These are phyloP conservation scores for Anthophora plumipes DNA, from an alignment of 2,888 invertebrate genomes.

Conservation along the genomic window DNA sequence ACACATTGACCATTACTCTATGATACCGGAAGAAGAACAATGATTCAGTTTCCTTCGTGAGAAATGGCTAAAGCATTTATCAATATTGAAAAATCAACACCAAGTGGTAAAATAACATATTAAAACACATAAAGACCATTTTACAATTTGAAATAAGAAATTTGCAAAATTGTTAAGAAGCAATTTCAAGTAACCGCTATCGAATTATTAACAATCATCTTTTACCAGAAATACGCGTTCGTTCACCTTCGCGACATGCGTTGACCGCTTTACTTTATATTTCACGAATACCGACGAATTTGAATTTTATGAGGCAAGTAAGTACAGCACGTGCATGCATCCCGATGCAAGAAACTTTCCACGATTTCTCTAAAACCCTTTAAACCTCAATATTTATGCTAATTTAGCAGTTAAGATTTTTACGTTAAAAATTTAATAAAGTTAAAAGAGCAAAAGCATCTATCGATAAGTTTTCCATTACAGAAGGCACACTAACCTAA, in stretches of 20 bases:
- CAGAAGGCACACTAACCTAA: too few species aligned
- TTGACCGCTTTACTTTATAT: not conserved
- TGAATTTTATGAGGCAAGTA: not conserved
- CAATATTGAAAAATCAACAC: not conserved
- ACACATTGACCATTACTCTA: constrained; percentile 1
- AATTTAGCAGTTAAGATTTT: not conserved
- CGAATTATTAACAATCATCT: not conserved
- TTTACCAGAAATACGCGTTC: not conserved
- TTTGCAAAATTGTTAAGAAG: not conserved
- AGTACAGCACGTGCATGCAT: too few species aligned
- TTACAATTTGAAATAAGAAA: too few species aligned
- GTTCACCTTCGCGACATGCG: too few species aligned
- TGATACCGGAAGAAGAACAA: not conserved
- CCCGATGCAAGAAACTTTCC: not conserved
- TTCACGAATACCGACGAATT: not conserved
- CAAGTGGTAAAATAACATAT: too few species aligned
- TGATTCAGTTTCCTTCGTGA: constrained; percentile 6
- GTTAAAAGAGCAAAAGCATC: too few species aligned
- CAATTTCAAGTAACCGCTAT: not conserved
- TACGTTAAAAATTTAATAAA: not conserved
- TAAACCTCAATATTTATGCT: too few species aligned
- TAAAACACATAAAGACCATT: too few species aligned
- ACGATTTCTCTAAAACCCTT: not conserved
- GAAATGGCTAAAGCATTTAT: not conserved
- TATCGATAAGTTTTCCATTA: too few species aligned